Conservation (phyloP, 2,888 invertebrate genomes). For the Dicranocentrus wangi region DNA sequence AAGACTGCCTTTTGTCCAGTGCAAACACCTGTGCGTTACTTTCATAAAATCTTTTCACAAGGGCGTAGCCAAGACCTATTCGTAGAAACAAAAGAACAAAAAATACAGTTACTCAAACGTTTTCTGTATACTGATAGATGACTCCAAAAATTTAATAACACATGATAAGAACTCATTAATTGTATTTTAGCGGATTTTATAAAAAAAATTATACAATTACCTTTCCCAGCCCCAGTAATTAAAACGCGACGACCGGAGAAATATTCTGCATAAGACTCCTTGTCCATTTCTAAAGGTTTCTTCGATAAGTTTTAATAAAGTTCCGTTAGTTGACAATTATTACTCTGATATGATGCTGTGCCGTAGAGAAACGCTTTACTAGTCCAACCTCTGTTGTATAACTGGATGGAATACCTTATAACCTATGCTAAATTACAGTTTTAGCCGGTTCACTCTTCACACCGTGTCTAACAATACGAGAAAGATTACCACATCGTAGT, state of each 20-base stretch:
- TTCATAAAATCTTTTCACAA: constrained; percentile 66
- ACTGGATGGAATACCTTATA: too few relatives aligned
- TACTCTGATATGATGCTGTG: too few relatives aligned
- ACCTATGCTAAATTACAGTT: too few relatives aligned
- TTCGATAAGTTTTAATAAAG: too few relatives aligned
- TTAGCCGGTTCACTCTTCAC: constrained; percentile 32
- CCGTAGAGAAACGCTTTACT: too few relatives aligned
- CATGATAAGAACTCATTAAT: too few relatives aligned
- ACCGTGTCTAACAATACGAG: too few relatives aligned
- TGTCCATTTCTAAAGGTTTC: constrained; percentile 37
- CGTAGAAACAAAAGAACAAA: constrained; percentile 17
- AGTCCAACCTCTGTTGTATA: too few relatives aligned
- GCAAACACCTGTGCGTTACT: constrained; percentile 83
- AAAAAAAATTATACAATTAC: too few relatives aligned
- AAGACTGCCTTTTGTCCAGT: constrained; percentile 81
- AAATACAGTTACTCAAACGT: constrained; percentile 15
- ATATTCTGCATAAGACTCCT: constrained; percentile 42
- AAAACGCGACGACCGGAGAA: constrained; percentile 86
- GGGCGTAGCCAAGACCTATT: constrained; percentile 62
- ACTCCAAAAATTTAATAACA: constrained; percentile 32
- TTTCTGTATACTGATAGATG: constrained; percentile 41
- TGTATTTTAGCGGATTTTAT: not conserved
- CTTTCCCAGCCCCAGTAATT: constrained; percentile 91
- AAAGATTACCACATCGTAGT: too few relatives aligned
- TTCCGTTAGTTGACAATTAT: too few relatives aligned